A percentile compares a stretch with the other conserved stretches of the same genome.
These are phyloP conservation scores for Pollachius pollachius DNA, from an alignment of 2,113 vertebrate species.

Conservation along the genomic window DNA sequence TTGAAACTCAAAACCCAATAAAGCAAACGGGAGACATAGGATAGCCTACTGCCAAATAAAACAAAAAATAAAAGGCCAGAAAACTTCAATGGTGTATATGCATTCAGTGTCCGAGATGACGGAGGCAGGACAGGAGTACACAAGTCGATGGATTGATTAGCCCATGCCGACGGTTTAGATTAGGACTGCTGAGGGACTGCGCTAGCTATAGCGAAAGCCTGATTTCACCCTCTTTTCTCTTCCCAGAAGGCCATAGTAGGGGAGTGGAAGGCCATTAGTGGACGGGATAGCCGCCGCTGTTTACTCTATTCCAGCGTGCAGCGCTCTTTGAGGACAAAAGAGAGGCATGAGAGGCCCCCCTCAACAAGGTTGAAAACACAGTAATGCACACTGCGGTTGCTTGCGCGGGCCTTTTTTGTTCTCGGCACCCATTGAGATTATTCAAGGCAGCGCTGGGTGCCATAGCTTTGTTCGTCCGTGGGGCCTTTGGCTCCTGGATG, in stretches of 20 bases:
- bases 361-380: slow-evolving; percentile 30
- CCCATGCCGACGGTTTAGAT: no score
- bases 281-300: slow-evolving; percentile 12
- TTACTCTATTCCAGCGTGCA: slow-evolving; percentile 14
- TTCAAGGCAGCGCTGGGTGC: slow-evolving; percentile 24
- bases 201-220: background rate
- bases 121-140: no score
- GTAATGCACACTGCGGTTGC: slow-evolving; percentile 24
- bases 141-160: no score
- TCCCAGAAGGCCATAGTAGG: background rate
- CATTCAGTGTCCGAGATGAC: no score
- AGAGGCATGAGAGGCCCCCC: slow-evolving; percentile 35
- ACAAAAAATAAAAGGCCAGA: no score
- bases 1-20: no score
- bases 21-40: no score
- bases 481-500: slow-evolving; percentile 32
- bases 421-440: slow-evolving; percentile 15
- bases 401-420: slow-evolving; percentile 23
- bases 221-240: background rate
- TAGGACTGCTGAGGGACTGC: no score
- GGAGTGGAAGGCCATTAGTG: slow-evolving; percentile 12
- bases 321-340: slow-evolving; percentile 14
- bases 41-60: no score
- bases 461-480: slow-evolving; percentile 24
- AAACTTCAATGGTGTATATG: no score